Evolutionary conservation across 2,113 vertebrate genomes (phyloP).

Genomic region (Okapia johnstoni): DNA sequence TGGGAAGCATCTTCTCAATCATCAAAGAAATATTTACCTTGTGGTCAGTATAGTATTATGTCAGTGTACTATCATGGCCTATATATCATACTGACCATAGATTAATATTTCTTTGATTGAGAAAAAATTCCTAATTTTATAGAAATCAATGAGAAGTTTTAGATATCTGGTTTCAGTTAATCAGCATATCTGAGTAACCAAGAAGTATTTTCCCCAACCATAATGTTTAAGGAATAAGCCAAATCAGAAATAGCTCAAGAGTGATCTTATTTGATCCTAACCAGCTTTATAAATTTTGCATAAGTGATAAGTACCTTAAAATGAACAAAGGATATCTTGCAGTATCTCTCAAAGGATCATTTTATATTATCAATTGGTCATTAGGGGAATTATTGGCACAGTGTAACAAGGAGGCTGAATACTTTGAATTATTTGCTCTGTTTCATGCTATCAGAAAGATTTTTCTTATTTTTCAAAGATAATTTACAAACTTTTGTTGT

Average conservation of each 20-base stretch:
- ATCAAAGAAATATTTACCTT: constrained; percentile 22
- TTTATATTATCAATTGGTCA: constrained; percentile 11
- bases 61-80: background rate
- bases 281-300: background rate
- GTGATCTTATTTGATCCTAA: constrained; percentile 29
- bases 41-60: background rate
- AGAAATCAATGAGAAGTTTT: background rate
- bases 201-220: background rate
- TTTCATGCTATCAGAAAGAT: constrained; percentile 14
- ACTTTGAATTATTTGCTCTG: constrained; percentile 22
- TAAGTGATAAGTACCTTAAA: constrained; percentile 13
- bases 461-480: constrained; percentile 1
- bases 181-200: background rate
- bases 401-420: background rate
- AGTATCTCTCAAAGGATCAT: background rate
- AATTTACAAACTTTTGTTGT: background rate
- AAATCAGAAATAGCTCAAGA: constrained; percentile 21
- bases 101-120: background rate
- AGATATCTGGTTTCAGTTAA: constrained; percentile 25
- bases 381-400: constrained; percentile 2
- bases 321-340: constrained; percentile 10
- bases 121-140: background rate
- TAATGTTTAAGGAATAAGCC: constrained; percentile 17
- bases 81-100: background rate
- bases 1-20: constrained; percentile 15